phyloP scores from a whole-genome alignment of 2,797 vertebrate genomes.

The Anguilla anguilla region DNA sequence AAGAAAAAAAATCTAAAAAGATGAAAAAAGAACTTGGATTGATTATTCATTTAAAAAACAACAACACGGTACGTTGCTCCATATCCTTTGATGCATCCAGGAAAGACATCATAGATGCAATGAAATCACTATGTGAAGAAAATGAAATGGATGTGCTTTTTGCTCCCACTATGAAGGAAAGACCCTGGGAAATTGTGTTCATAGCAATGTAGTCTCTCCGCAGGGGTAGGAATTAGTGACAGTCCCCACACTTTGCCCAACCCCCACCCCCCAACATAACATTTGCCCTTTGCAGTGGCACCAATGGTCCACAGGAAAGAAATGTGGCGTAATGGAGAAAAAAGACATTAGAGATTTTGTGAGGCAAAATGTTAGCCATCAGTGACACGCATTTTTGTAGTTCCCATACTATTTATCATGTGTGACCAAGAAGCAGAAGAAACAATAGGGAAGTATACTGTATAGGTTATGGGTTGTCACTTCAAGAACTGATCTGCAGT shows the following conservation, averaged over 20 bases:
- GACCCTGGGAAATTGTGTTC: background rate
- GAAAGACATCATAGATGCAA: background rate
- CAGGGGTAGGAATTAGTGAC: background rate
- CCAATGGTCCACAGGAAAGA: background rate
- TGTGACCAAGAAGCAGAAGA: background rate
- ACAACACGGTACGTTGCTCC: background rate
- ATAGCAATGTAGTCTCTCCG: background rate
- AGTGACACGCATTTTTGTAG: background rate
- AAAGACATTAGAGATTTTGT: background rate
- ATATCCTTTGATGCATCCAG: background rate
- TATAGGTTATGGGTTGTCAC: background rate
- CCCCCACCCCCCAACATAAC: background rate
- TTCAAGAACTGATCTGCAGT: background rate
- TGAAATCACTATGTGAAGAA: background rate
- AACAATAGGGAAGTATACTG: background rate
- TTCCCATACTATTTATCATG: background rate
- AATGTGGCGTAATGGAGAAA: background rate
- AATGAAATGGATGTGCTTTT: background rate
- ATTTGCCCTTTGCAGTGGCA: background rate
- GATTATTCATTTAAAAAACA: background rate
- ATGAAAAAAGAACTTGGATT: background rate
- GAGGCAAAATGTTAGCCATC: background rate
- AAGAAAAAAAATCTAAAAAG: background rate
- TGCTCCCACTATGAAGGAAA: background rate
- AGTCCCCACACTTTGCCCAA: background rate